phyloP scores from a whole-genome alignment of 2,888 invertebrate genomes.

The Nineta flava region DNA sequence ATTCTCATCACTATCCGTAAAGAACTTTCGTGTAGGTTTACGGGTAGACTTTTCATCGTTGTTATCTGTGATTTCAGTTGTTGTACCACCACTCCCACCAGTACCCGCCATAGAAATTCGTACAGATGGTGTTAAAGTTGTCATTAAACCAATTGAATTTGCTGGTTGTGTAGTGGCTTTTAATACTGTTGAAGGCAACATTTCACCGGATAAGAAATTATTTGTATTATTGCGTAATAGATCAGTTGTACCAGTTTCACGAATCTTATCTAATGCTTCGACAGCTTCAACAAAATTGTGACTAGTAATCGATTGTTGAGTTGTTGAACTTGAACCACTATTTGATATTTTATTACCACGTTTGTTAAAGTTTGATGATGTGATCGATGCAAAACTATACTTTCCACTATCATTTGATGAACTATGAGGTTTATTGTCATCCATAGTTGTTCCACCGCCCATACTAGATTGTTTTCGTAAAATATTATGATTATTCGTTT shows the following conservation, averaged over 20 bases:
- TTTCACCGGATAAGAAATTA: conserved; percentile 55
- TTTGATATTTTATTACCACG: conserved; percentile 21
- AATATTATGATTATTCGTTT: conserved; percentile 12
- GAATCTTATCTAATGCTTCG: conserved; percentile 48
- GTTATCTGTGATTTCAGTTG: conserved; percentile 20
- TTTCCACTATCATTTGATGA: conserved; percentile 19
- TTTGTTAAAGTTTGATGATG: conserved; percentile 23
- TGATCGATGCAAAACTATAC: conserved; percentile 18
- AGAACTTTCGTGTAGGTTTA: conserved; percentile 10
- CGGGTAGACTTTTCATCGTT: conserved; percentile 12
- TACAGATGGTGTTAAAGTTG: conserved; percentile 26
- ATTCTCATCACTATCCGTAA: conserved; percentile 11
- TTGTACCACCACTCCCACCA: too few species aligned
- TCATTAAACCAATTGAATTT: conserved; percentile 15
- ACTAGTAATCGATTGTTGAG: conserved; percentile 22
- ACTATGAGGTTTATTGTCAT: conserved; percentile 24
- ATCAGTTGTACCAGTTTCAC: conserved; percentile 46
- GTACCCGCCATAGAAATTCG: conserved; percentile 29
- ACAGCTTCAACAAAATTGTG: conserved; percentile 36
- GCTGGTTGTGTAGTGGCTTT: conserved; percentile 19
- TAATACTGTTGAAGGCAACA: conserved; percentile 20
- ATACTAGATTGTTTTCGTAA: conserved; percentile 21
- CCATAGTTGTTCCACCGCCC: conserved; percentile 29
- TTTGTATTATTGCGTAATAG: conserved; percentile 64
- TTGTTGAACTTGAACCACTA: conserved; percentile 17